Evolutionary conservation across 2,797 vertebrate species (phyloP).

Genomic region (Tragelaphus eurycerus): DNA sequence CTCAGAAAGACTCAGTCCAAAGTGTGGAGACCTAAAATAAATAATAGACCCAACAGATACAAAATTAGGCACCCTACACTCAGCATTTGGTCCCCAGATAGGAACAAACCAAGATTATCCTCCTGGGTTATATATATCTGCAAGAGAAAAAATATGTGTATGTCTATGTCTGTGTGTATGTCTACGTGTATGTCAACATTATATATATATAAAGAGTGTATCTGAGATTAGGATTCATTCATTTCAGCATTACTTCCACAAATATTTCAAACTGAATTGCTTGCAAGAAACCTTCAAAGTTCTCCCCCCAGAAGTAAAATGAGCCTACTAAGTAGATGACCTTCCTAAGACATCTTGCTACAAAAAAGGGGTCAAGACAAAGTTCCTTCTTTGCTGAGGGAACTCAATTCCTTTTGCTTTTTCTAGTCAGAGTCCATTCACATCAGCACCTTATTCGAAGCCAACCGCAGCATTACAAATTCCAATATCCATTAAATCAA

Average conservation of each 20-base stretch:
- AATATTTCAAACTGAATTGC: not conserved
- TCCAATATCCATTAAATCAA: conserved; percentile 43
- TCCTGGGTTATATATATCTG: not conserved
- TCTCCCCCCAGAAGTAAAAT: not conserved
- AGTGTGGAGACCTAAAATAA: not conserved
- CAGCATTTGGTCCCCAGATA: not conserved
- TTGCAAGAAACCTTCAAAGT: not conserved
- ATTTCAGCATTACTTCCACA: not conserved
- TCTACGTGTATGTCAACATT: not conserved
- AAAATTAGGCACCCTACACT: not conserved
- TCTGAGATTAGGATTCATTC: not conserved
- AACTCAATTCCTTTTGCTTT: not conserved
- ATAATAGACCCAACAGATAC: not conserved
- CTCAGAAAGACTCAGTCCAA: not conserved
- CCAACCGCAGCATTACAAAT: not conserved
- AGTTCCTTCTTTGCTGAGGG: not conserved
- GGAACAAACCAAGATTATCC: not conserved
- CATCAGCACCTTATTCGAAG: conserved; percentile 18
- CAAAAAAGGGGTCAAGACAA: not conserved
- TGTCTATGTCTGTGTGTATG: not conserved
- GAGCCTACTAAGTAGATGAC: not conserved
- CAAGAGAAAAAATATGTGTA: not conserved
- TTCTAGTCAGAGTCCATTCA: not conserved
- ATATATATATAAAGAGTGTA: not conserved
- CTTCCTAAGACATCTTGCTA: not conserved